A percentile compares a stretch with the other conserved stretches of the same genome.
Evolutionary conservation across 2,888 invertebrate genomes (phyloP).

Genomic region (Tetragonisca angustula): DNA sequence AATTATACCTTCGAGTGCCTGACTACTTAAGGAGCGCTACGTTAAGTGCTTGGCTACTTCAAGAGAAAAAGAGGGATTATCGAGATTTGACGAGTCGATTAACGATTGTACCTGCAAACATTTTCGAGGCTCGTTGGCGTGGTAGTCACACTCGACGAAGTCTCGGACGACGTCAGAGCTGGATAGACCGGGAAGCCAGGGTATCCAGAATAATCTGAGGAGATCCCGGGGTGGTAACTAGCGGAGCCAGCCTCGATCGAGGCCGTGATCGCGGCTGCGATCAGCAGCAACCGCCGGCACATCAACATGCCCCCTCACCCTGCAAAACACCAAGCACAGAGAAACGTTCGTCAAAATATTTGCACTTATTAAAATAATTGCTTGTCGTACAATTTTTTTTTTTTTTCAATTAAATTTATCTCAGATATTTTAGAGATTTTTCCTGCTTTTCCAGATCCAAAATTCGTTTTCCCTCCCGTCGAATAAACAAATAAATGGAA

Average conservation of each 20-base stretch:
- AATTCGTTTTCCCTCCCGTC: too few relatives aligned
- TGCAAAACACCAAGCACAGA: constrained; percentile 42
- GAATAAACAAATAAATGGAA: too few relatives aligned
- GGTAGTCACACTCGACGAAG: constrained; percentile 54
- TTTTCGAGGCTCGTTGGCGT: constrained; percentile 54
- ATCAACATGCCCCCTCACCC: constrained; percentile 83
- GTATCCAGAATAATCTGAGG: constrained; percentile 72
- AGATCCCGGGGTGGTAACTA: constrained; percentile 72
- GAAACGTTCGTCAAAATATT: background rate
- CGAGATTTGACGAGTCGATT: background rate
- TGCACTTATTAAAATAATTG: too few relatives aligned
- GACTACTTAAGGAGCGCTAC: too few relatives aligned
- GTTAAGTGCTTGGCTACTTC: too few relatives aligned
- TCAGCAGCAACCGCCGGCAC: constrained; percentile 83
- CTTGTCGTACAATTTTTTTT: too few relatives aligned
- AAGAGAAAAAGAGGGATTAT: background rate
- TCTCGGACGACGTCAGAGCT: constrained; percentile 66
- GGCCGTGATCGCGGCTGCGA: constrained; percentile 83
- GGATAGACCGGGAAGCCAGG: constrained; percentile 67
- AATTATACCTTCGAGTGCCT: too few relatives aligned
- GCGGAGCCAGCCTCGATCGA: constrained; percentile 78
- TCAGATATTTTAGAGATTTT: too few relatives aligned
- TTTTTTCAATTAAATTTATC: too few relatives aligned
- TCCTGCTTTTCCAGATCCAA: too few relatives aligned
- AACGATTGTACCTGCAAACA: constrained; percentile 45